Evolutionary conservation across 2,113 vertebrate genomes (phyloP), one percentile per base, ranked within the genome.

Genomic region (Lampris incognitus): DNA sequence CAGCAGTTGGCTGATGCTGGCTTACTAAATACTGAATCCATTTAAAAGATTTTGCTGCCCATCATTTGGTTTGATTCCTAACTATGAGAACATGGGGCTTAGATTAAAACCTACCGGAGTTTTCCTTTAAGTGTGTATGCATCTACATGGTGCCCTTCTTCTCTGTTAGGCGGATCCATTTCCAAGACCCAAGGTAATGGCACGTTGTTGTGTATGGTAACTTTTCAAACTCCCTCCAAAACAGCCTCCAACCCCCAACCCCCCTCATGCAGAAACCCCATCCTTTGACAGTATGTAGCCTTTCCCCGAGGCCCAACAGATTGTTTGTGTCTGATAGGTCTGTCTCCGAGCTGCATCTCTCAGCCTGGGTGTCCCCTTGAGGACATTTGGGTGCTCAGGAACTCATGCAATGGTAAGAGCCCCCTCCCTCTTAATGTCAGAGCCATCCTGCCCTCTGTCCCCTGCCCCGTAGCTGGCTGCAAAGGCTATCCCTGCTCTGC

Each of bases 321-420:
- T 81, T 92, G 64, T 93, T 75, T 93, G 85, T 92, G 87, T 93
- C 80, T 52, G 88, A 76, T 89, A 92, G 92, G 92, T 91, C 57
- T 57, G 74, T 69, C 85, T 72, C 59, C 85, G 3, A 84, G 89
- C 81, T 77, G 69, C 76, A 84, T 86, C 74, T 91, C 86, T 73
- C 83, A 85, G 76, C 73, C 85, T 24, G 86, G 70, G 13, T 88
- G 85, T 86, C 85, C 86, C 75, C 87, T 88, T 7, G 83, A 92
- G 87, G 92, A 93, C 85, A 87, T 93, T 79, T 93, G 93, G 93
- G 92, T 93, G 66, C 89, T 92, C 79, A 90, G 93, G 86, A 87
- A 90, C 85, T 88, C 88, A 36, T 72, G 78, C 82, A 65, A 85
- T 61, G 93, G 93, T 94, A 93, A 93, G 93, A 88, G 58, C 57